Conservation (phyloP, 2,888 invertebrate species). For the Girardia tigrina region DNA sequence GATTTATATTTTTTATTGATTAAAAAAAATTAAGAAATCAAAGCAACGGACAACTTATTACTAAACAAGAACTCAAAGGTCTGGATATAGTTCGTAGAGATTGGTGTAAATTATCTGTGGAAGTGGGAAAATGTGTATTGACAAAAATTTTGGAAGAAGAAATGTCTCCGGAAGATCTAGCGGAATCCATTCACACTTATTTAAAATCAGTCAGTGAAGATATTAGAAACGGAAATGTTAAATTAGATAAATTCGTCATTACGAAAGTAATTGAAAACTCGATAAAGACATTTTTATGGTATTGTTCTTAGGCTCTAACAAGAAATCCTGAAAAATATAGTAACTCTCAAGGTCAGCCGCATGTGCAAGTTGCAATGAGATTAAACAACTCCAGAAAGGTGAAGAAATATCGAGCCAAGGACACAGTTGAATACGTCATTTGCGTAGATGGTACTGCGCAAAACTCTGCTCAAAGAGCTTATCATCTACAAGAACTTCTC, state of each 20-base stretch:
- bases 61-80: constrained; percentile 75
- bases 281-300: too few species aligned
- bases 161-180: constrained; percentile 62
- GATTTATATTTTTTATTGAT: too few species aligned
- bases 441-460: constrained; percentile 60
- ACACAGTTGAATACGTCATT: constrained; percentile 83
- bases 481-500: constrained; percentile 77
- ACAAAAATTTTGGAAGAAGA: constrained; percentile 53
- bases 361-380: constrained; percentile 78
- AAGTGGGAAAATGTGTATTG: constrained; percentile 64
- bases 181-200: constrained; percentile 69
- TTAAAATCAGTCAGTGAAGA: constrained; percentile 64
- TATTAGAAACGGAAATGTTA: constrained; percentile 57
- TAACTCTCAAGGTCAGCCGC: constrained; percentile 67
- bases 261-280: too few species aligned
- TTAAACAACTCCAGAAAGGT: constrained; percentile 58
- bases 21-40: neutral
- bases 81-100: constrained; percentile 87
- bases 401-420: constrained; percentile 78
- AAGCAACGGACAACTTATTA: constrained; percentile 55
- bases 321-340: constrained; percentile 82
- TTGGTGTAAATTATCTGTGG: constrained; percentile 86
- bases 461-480: constrained; percentile 74
- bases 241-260: constrained; percentile 60
- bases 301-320: constrained; percentile 72